Evolutionary conservation across 2,797 vertebrate genomes (phyloP).

Genomic region (Pipistrellus pipistrellus): DNA sequence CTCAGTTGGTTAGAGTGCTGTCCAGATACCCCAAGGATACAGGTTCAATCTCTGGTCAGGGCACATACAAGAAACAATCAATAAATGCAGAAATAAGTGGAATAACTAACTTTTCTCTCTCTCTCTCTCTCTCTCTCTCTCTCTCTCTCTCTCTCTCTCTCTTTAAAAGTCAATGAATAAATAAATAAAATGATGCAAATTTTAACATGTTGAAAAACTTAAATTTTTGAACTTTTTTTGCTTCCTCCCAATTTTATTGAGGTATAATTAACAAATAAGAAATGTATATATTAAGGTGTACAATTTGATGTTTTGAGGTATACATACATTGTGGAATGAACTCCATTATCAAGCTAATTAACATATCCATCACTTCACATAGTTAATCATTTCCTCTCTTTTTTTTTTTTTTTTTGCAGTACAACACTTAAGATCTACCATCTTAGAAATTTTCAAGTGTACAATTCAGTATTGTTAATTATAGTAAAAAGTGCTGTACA

Average conservation of each 20-base stretch:
- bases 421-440: not conserved
- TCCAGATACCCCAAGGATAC: not conserved
- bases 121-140: too few relatives aligned
- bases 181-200: conserved; percentile 5
- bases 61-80: not conserved
- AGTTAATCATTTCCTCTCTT: not conserved
- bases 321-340: not conserved
- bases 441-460: not conserved
- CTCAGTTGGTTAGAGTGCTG: not conserved
- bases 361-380: not conserved
- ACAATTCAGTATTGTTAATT: not conserved
- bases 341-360: not conserved
- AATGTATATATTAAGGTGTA: not conserved
- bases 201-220: conserved; percentile 68
- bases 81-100: not conserved
- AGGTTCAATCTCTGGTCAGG: not conserved
- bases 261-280: not conserved
- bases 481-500: not conserved
- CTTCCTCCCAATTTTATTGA: not conserved
- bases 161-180: not conserved
- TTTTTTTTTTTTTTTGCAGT: not conserved
- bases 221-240: conserved; percentile 62
- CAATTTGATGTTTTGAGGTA: not conserved
- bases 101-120: not conserved
- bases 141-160: too few relatives aligned